These are phyloP conservation scores for Ranitomeya imitator DNA, from an alignment of 2,113 vertebrate genomes.

Conservation along the genomic window DNA sequence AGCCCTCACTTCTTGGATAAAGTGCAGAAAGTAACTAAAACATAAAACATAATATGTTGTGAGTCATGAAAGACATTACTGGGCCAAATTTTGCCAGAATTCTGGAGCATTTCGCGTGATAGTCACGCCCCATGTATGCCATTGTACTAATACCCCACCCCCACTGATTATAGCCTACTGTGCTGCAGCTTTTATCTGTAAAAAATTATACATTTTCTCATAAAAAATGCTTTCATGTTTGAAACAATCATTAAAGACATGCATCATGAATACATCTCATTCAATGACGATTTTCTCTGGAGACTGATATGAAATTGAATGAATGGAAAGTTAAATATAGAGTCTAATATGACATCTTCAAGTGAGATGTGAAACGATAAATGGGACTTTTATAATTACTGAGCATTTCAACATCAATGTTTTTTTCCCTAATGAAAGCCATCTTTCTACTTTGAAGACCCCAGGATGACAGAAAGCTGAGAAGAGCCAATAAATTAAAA, in stretches of 20 bases:
- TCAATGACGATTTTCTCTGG: neutral
- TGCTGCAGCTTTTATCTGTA: no score
- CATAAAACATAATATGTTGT: no score
- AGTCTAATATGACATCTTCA: constrained; percentile 25
- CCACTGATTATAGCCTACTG: no score
- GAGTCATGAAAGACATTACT: no score
- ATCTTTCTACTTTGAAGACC: constrained; percentile 3
- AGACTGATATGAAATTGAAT: constrained; percentile 7
- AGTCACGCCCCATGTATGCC: no score
- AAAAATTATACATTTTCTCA: neutral
- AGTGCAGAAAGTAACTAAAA: no score
- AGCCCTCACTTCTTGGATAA: no score
- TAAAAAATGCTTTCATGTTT: neutral
- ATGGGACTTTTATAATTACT: constrained; percentile 30
- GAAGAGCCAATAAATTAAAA: neutral
- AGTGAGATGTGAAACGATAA: constrained; percentile 1
- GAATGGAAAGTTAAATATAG: constrained; percentile 21
- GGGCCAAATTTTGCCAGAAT: no score
- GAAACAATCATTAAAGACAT: neutral
- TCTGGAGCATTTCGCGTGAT: no score
- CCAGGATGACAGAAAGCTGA: neutral
- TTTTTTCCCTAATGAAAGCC: neutral
- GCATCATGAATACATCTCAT: neutral
- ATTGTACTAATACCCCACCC: no score
- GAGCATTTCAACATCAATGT: constrained; percentile 32